Evolutionary conservation across 1,140 invertebrate genomes (phyloP), one percentile per base, ranked within the genome.

Genomic region (Scaptodrosophila lebanonensis): DNA sequence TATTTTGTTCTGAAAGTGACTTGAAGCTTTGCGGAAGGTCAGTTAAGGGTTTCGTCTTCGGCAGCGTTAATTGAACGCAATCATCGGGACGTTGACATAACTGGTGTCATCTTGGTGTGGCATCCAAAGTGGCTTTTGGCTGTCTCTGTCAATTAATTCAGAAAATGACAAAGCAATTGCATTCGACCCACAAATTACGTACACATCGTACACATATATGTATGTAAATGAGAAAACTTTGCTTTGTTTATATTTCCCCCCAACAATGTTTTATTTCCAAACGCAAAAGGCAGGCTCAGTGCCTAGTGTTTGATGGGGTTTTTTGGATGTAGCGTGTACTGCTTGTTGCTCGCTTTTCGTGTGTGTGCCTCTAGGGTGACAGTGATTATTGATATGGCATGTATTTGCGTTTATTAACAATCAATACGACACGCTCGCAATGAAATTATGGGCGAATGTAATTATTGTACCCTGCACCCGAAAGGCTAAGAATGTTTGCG

Each of bases 331-430:
- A n/a, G n/a, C n/a, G n/a, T n/a, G n/a, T n/a, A n/a, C n/a, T n/a
- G n/a, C n/a, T n/a, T n/a, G n/a, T n/a, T n/a, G n/a, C n/a, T n/a
- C n/a, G n/a, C n/a, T n/a, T n/a, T n/a, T n/a, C n/a, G n/a, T n/a
- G n/a, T n/a, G n/a, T n/a, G n/a, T n/a, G n/a, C n/a, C n/a, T n/a
- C n/a, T n/a, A n/a, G n/a, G n/a, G n/a, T n/a, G n/a, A n/a, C n/a
- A n/a, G n/a, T n/a, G n/a, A n/a, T n/a, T n/a, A n/a, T n/a, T n/a
- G n/a, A n/a, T n/a, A n/a, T n/a, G n/a, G n/a, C n/a, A n/a, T n/a
- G n/a, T 44, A 62, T 62, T 62, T 49, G 72, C 66, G 72, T 77
- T 72, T 67, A 77, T 76, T 77, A 77, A 58, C 67, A 77, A 77
- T 77, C 72, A 77, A 77, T 77, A 77, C 33, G 35, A 53, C 59